Conservation (phyloP, 37 sponge, comb jelly and placozoan species). For the Axinella damicornis region DNA sequence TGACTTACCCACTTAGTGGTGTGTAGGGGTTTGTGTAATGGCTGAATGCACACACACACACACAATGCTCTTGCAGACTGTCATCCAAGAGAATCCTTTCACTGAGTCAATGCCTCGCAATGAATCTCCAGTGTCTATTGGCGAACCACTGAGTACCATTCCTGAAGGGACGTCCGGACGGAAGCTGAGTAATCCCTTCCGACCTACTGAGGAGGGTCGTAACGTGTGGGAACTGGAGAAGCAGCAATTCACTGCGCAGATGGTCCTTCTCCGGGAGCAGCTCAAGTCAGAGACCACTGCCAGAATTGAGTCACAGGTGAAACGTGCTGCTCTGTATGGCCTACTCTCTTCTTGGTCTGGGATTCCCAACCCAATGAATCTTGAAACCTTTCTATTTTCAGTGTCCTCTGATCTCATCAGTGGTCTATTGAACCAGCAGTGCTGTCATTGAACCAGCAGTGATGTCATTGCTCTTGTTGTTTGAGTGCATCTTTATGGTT, state of each 20-base stretch:
- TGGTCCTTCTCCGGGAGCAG: constrained; percentile 65
- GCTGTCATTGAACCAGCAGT: too few species aligned
- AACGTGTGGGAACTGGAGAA: constrained; percentile 34
- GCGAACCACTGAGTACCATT: constrained; percentile 38
- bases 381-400: too few species aligned
- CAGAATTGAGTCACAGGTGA: constrained; percentile 86
- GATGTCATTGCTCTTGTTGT: too few species aligned
- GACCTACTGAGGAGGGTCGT: background rate
- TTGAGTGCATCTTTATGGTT: too few species aligned
- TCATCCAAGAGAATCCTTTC: constrained; percentile 59
- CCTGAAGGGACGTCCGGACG: background rate
- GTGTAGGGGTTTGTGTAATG: too few species aligned
- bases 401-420: too few species aligned
- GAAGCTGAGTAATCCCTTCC: constrained; percentile 7
- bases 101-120: constrained; percentile 17
- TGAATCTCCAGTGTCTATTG: constrained; percentile 44
- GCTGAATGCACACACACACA: background rate
- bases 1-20: too few species aligned
- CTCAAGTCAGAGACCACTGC: constrained; percentile 70
- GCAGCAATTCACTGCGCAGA: constrained; percentile 38
- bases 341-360: too few species aligned
- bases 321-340: background rate
- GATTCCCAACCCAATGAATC: too few species aligned
- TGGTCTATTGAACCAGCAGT: too few species aligned
- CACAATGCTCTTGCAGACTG: constrained; percentile 12